Conservation (phyloP, 1,140 invertebrate genomes). For the Bombus ignitus region DNA sequence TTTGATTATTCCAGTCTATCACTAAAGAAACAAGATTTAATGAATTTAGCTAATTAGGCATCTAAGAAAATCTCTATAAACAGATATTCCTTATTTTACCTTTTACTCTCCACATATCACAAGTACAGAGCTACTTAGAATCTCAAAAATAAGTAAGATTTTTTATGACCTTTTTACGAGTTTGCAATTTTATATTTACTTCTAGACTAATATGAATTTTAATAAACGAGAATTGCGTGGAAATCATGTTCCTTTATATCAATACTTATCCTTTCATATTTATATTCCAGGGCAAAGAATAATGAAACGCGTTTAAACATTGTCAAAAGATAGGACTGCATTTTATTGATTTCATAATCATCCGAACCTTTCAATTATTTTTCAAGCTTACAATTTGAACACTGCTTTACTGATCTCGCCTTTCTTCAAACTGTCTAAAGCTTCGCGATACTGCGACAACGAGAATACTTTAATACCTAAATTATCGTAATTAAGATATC, state of each 20-base stretch:
- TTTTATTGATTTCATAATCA: background rate
- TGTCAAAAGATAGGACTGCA: background rate
- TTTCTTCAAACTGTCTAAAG: slow-evolving; percentile 83
- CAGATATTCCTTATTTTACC: background rate
- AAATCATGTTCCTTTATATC: background rate
- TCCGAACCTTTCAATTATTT: too few relatives aligned
- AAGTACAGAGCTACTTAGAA: slow-evolving; percentile 34
- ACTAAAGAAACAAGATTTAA: background rate
- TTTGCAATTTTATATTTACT: slow-evolving; percentile 72
- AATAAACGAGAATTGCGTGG: slow-evolving; percentile 56
- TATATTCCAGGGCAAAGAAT: background rate
- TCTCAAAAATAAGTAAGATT: slow-evolving; percentile 51
- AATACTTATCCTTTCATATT: too few relatives aligned
- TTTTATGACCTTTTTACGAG: slow-evolving; percentile 68
- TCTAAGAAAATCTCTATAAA: background rate
- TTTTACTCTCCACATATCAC: background rate
- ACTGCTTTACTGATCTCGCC: slow-evolving; percentile 86
- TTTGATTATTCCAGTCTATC: background rate
- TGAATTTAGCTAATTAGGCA: background rate
- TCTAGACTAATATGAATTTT: slow-evolving; percentile 62
- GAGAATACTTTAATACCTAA: slow-evolving; percentile 85
- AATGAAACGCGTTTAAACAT: background rate
- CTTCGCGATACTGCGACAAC: slow-evolving; percentile 84
- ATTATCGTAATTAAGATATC: slow-evolving; percentile 86
- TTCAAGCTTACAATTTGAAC: slow-evolving; percentile 83